Evolutionary conservation across 2,888 invertebrate genomes (phyloP), one percentile per base, ranked within the genome.

Genomic region (Lysandra coridon): DNA sequence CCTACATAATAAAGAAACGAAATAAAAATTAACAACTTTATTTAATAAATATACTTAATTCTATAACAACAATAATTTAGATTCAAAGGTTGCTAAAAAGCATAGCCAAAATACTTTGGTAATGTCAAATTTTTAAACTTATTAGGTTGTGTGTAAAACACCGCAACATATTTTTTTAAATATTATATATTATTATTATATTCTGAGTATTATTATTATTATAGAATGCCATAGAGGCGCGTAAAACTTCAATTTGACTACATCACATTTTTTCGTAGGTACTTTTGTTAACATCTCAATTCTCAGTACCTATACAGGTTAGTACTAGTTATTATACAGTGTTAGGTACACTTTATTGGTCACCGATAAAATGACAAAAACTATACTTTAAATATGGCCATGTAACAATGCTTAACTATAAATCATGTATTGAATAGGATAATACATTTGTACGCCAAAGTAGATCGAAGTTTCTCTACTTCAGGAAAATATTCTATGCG

Each of bases 71-170:
- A 69, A 69, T 69, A 69, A 33, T 37, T 64, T 30, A 64, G 64
- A 1, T 33, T 37, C 37, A 69, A 69, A 69, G 0, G 12, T 14
- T 69, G 1, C 7, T 64, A 69, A 10, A 10, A 37, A 23, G 4
- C 69, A 69, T 69, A 69, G 69, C 69, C 33, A 69, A 33, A 69
- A 69, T 33, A 69, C 69, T 69, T 69, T 69, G 69, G 69, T 69
- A 69, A 37, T 37, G 12, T 69, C 17, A 14, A 69, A 69, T 69
- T 69, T 69, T 69, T 14, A 14, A 69, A 30, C 23, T 12, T 4
- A 10, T 30, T 64, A 1, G 30, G 12, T 30, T 12, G 4, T n/a
- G 62, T 62, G 6, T 7, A 62, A 7, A n/a, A 23, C 62, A 62
- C 73, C 30, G 17, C 1, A 53, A 73, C 49, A n/a, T 30, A 49